Percentiles rank a stretch among this genome's conserved stretches.
Evolutionary conservation across 2,797 vertebrate genomes (phyloP).

Genomic region (Manis javanica): DNA sequence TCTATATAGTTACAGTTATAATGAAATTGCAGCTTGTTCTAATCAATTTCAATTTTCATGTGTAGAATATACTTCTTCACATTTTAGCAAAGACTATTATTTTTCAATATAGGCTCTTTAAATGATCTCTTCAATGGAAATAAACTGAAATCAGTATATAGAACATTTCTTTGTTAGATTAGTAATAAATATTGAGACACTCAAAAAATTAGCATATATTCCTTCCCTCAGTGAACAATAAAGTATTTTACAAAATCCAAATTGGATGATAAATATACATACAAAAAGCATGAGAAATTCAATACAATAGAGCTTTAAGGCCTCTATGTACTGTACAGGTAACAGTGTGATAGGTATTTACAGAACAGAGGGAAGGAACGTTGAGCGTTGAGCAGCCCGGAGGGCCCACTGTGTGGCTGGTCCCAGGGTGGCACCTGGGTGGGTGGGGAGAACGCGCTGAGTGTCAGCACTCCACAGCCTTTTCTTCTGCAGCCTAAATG

Average conservation of each 20-base stretch:
- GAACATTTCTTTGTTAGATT: neutral
- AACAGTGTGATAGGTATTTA: neutral
- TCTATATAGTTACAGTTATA: neutral
- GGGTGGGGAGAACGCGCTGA: neutral
- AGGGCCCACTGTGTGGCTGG: rapidly evolving
- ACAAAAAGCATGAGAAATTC: neutral
- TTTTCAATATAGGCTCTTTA: neutral
- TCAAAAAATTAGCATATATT: neutral
- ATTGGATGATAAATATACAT: neutral
- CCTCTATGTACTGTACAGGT: neutral
- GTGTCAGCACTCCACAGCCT: rapidly evolving
- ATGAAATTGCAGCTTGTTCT: neutral
- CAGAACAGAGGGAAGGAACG: neutral
- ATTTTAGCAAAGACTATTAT: neutral
- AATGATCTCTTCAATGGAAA: neutral
- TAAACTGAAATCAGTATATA: neutral
- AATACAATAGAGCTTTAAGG: neutral
- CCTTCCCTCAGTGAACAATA: neutral
- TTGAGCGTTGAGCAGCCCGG: neutral
- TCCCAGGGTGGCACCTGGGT: no score
- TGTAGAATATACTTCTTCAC: slow-evolving; percentile 1
- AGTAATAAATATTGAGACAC: slow-evolving; percentile 16
- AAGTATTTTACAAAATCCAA: neutral
- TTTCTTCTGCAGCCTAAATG: neutral
- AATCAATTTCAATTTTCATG: neutral